Evolutionary conservation across 2,113 vertebrate genomes (phyloP), one percentile per base, ranked within the genome.

Genomic region (Cochlearius cochlearius): DNA sequence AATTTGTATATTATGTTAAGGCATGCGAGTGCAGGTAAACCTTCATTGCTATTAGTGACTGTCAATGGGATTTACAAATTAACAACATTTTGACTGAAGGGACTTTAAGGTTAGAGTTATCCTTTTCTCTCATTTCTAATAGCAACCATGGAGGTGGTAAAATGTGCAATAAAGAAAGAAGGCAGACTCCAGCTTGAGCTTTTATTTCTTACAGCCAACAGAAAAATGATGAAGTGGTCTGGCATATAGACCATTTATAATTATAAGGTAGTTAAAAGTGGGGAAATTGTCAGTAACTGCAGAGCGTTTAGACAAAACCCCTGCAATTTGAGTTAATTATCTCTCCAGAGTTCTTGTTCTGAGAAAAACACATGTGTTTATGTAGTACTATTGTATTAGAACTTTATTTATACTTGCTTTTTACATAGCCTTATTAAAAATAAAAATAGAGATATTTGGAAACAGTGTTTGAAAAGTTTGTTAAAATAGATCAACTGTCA

Each of bases 251-350:
- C 81, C 64, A 55, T 82, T 96, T 87, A 90, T 96, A 96, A 97
- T 95, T 94, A 97, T 73, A 90, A 96, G 73, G 78, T 86, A 95
- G 81, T 88, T 95, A 86, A 93, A 96, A 94, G 85, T 90, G 72
- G 83, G 63, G 90, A 95, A 96, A 97, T 96, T 96, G 77, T 96
- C 64, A 91, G 80, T 72, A 92, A 88, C 93, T 95, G 69, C 77
- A 94, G 53, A 92, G 62, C 9, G 11, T 90, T 97, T 97, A 93
- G 95, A 97, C 68, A 90, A 95, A 92, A 86, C 91, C 81, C 72
- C 88, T 95, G 78, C 86, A 97, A 97, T 97, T 92, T 94, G 52
- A 96, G 84, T 79, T 88, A 96, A 97, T 97, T 97, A 92, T 94
- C 73, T 78, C 68, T 91, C 66, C 56, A 90, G 83, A 88, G 83